These are phyloP conservation scores for Cataglyphis rosenhaueri DNA, from an alignment of 2,888 invertebrate genomes.

Conservation along the genomic window DNA sequence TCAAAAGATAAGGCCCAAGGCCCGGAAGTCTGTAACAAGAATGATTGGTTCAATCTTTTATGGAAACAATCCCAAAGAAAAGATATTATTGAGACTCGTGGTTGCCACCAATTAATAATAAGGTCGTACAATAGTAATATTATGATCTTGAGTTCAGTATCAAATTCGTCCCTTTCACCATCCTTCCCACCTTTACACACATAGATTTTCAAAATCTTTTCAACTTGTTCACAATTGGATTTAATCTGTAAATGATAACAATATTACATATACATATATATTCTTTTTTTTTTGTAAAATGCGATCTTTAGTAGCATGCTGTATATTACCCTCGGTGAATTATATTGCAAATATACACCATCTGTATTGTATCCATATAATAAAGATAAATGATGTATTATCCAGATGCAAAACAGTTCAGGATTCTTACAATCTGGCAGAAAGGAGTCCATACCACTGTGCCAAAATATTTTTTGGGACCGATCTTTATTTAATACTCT, in stretches of 20 bases:
- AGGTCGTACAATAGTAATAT: constrained; percentile 85
- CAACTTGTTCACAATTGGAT: constrained; percentile 86
- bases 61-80: constrained; percentile 88
- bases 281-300: constrained; percentile 16
- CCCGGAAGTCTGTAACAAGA: constrained; percentile 85
- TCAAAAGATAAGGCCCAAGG: constrained; percentile 84
- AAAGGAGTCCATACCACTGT: constrained; percentile 57
- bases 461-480: constrained; percentile 63
- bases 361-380: constrained; percentile 84
- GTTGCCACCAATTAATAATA: constrained; percentile 86
- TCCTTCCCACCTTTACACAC: constrained; percentile 83
- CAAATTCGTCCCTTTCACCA: constrained; percentile 83
- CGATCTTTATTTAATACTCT: constrained; percentile 74
- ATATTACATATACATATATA: not conserved
- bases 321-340: constrained; percentile 75
- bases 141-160: constrained; percentile 86
- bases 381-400: constrained; percentile 85
- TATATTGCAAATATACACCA: constrained; percentile 81
- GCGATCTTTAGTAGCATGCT: not conserved
- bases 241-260: constrained; percentile 66
- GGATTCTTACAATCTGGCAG: constrained; percentile 78
- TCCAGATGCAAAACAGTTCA: constrained; percentile 85
- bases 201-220: constrained; percentile 85
- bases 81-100: constrained; percentile 86
- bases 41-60: constrained; percentile 87